phyloP scores from a whole-genome alignment of 2,888 invertebrate genomes.

The Trachelus tabidus region DNA sequence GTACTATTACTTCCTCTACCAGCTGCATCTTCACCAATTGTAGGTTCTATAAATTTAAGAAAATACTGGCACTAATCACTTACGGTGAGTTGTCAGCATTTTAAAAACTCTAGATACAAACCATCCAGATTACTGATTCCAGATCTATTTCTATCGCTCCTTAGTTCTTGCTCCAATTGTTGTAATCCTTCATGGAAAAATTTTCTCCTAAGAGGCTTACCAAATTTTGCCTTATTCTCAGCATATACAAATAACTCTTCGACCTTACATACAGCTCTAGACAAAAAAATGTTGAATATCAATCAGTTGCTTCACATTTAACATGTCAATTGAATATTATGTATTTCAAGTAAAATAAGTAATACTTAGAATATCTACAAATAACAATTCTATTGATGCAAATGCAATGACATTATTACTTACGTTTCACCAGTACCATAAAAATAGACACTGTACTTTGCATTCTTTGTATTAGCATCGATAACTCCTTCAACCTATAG shows the following conservation, averaged over 20 bases:
- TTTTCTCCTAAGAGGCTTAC: conserved; percentile 82
- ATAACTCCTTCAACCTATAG: conserved; percentile 71
- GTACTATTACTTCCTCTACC: not conserved
- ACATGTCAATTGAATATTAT: too few species aligned
- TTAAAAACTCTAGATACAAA: too few species aligned
- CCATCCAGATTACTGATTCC: not conserved
- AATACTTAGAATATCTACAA: conserved; percentile 8
- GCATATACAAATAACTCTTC: conserved; percentile 89
- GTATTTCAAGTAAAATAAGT: conserved; percentile 6
- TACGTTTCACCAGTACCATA: conserved; percentile 95
- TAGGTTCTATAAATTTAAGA: conserved; percentile 14
- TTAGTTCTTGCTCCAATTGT: conserved; percentile 85
- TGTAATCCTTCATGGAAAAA: conserved; percentile 89
- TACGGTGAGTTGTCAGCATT: too few species aligned
- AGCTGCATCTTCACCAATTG: conserved; percentile 27
- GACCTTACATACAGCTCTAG: conserved; percentile 78
- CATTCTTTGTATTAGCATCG: conserved; percentile 74
- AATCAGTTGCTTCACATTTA: too few species aligned
- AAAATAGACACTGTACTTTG: conserved; percentile 86
- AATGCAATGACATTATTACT: conserved; percentile 62
- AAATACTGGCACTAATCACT: too few species aligned
- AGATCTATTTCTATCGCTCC: conserved; percentile 67
- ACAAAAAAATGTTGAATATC: not conserved
- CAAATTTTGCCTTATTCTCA: conserved; percentile 82
- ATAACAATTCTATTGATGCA: too few species aligned